Conservation (phyloP, 2,888 invertebrate species). For the Melinaea menophilus region DNA sequence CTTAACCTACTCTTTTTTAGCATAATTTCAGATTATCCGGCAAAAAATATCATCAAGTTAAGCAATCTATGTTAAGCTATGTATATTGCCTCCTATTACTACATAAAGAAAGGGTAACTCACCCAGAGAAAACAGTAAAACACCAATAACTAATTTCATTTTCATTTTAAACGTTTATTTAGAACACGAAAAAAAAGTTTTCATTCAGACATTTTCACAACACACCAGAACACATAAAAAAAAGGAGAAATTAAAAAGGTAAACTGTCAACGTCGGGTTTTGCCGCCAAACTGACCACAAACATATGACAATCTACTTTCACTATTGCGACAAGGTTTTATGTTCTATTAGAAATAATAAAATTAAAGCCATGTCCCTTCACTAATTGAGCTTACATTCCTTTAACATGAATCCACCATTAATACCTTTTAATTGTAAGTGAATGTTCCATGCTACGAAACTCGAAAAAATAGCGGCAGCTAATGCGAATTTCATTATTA, state of each 20-base stretch:
- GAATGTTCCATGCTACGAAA: constrained; percentile 28
- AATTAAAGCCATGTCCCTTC: constrained; percentile 24
- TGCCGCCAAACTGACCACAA: constrained; percentile 66
- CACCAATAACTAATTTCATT: constrained; percentile 28
- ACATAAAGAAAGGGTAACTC: constrained; percentile 22
- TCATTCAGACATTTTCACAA: constrained; percentile 22
- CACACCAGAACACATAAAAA: constrained; percentile 14
- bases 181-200: constrained; percentile 15
- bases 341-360: constrained; percentile 29
- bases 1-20: no score
- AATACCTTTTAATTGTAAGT: constrained; percentile 24
- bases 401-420: constrained; percentile 26
- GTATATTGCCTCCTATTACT: not conserved
- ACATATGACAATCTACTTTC: constrained; percentile 47
- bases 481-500: constrained; percentile 12
- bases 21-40: no score
- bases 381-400: constrained; percentile 27
- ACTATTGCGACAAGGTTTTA: constrained; percentile 45
- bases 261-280: constrained; percentile 48
- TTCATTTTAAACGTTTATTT: constrained; percentile 27
- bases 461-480: constrained; percentile 28
- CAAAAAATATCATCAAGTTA: no score
- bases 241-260: constrained; percentile 21
- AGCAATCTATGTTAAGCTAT: not conserved
- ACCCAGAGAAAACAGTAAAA: constrained; percentile 41